Evolutionary conservation across 2,888 invertebrate species (phyloP), one percentile per base, ranked within the genome.

Genomic region (Zonitis immaculata): DNA sequence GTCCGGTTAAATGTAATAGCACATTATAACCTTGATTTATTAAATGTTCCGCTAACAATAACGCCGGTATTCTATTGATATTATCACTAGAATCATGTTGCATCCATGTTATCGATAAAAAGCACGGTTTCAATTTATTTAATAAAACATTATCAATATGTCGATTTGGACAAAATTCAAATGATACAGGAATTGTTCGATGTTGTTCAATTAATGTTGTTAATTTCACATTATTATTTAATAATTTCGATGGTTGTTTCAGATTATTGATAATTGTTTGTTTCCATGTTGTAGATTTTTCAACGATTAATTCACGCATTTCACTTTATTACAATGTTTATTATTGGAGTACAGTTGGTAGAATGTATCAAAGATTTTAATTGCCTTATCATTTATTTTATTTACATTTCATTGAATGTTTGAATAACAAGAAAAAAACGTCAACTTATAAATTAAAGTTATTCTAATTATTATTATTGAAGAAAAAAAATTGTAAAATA

Each of bases 1-100:
- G 78, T 52, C 81, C 82, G 0, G 80, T 74, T 44, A 84, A 61
- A 70, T 85, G 84, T 52, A 84, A 59, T 50, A 85, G 62, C 1
- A 82, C 79, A 47, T 76, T 74, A 58, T 77, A 74, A n/a, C 72
- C 68, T 54, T 70, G 72, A 16, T 58, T 66, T 43, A 61, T 69
- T 51, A 82, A 67, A 54, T 68, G 57, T 45, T 64, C 70, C 0
- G 78, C 78, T 53, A 77, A 65, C 58, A 62, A 63, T 50, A 82
- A 56, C 1, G 81, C 77, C 9, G 75, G 68, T 53, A 79, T 76
- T 60, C 67, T 63, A 59, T 71, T 66, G 53, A 65, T 44, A 60
- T 68, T 52, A 57, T 70, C 70, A 66, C 70, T 64, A 63, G 63
- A 62, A 56, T 70, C 52, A 7, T 59, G 49, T 16, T 55, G 52